Base-by-base conservation (phyloP, 2,797 vertebrate genomes). In the Thalassophryne amazonica region DNA sequence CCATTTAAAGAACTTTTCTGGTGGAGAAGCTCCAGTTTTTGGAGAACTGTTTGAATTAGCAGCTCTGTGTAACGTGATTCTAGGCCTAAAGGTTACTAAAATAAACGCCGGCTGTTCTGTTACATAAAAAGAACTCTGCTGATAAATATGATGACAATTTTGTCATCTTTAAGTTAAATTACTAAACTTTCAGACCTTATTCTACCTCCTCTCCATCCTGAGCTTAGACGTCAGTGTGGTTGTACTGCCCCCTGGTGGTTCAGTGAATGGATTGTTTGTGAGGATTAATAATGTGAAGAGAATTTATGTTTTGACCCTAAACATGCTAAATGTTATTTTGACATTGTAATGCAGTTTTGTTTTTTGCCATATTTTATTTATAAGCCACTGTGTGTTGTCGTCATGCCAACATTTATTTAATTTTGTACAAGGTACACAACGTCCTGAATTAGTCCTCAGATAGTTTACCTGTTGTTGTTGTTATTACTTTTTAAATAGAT, bases 361-460 rank as follows among this genome's bases (percentile, higher is more conserved):
- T 61, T 35, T 68, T 66, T 72, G 62, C 60, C 40, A 59, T 33
- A 48, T 77, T 36, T 47, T 75, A 80, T 86, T 86, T 84, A 85
- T 87, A 42, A 79, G 64, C 39, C 18, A 50, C 25, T 43, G 15
- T 65, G 42, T 69, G 40, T 73, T 66, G 34, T 57, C 38, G 20
- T 58, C 31, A 58, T 51, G 47, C 38, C 58, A 28, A 65, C 72
- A 71, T 75, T 66, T 64, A 76, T 87, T 84, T 86, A 84, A 67
- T 73, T 85, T 86, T 86, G 77, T 87, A 88, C 67, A 65, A 79
- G 76, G 66, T 83, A 77, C 79, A 78, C 61, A 65, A 63, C 55
- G 61, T 69, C 50, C 47, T 74, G 53, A 64, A 28, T 59, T 87
- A 81, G 70, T 73, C 39, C 29, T 69, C 50, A 28, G 57, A 69